Conservation (phyloP, 2,113 vertebrate species). For the Lasiurus cinereus region DNA sequence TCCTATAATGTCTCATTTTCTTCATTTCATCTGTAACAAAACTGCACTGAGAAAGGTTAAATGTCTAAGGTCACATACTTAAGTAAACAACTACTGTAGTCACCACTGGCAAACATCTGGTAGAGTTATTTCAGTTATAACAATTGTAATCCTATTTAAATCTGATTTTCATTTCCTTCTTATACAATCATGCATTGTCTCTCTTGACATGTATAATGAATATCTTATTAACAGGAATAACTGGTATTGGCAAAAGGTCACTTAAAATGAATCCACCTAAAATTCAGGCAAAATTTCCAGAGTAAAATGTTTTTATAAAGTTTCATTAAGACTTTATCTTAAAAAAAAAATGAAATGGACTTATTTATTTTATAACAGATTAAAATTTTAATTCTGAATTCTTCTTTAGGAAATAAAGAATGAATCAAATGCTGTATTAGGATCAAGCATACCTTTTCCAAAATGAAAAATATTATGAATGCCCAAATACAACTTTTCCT, state of each 20-base stretch:
- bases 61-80: not conserved
- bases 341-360: not conserved
- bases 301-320: not conserved
- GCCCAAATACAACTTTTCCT: not conserved
- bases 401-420: not conserved
- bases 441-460: not conserved
- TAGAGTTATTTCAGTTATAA: not conserved
- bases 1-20: not conserved
- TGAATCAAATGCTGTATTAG: constrained; percentile 1
- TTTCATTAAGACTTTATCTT: not conserved
- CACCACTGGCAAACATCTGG: not conserved
- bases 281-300: not conserved
- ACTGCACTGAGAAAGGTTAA: not conserved
- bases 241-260: not conserved
- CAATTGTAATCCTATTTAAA: not conserved
- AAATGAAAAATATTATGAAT: constrained; percentile 6
- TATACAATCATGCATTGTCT: not conserved
- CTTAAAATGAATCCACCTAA: constrained; percentile 23
- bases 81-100: not conserved
- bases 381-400: constrained; percentile 50
- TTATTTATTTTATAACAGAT: not conserved
- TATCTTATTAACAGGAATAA: constrained; percentile 11
- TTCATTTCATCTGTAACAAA: constrained; percentile 43
- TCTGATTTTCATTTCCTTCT: constrained; percentile 6
- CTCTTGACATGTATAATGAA: not conserved